Evolutionary conservation across 2,888 invertebrate species (phyloP).

Genomic region (Rhabditophanes sp.): DNA sequence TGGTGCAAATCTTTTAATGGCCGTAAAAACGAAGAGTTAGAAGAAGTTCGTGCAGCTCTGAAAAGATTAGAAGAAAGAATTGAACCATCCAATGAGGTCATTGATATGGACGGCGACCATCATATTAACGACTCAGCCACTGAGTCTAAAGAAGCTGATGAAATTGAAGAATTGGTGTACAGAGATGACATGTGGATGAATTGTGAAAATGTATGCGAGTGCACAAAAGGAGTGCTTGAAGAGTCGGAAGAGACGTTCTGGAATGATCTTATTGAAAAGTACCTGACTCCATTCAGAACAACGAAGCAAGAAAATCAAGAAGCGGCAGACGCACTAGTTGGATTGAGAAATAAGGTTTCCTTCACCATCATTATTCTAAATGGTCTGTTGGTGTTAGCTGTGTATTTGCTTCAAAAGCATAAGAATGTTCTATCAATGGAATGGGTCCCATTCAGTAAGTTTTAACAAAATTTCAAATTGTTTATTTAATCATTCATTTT

Average conservation of each 20-base stretch:
- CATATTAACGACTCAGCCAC: background rate
- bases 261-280: constrained; percentile 39
- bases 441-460: constrained; percentile 21
- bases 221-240: constrained; percentile 35
- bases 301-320: constrained; percentile 22
- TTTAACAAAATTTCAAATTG: background rate
- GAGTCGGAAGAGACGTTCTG: constrained; percentile 53
- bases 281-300: constrained; percentile 38
- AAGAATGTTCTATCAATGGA: constrained; percentile 68
- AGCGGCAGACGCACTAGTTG: constrained; percentile 59
- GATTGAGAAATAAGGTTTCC: constrained; percentile 72
- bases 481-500: constrained; percentile 5
- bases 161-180: constrained; percentile 4
- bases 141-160: constrained; percentile 2
- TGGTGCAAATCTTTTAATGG: no score
- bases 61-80: constrained; percentile 8
- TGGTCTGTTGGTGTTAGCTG: constrained; percentile 90
- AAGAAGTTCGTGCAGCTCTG: no score
- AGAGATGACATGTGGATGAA: constrained; percentile 30
- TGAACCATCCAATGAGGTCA: constrained; percentile 8
- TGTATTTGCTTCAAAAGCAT: constrained; percentile 92
- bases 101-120: constrained; percentile 11
- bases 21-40: no score
- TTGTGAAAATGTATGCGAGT: constrained; percentile 22
- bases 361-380: constrained; percentile 96